These are phyloP conservation scores for Progne subis DNA, from an alignment of 2,113 vertebrate species.

Conservation along the genomic window DNA sequence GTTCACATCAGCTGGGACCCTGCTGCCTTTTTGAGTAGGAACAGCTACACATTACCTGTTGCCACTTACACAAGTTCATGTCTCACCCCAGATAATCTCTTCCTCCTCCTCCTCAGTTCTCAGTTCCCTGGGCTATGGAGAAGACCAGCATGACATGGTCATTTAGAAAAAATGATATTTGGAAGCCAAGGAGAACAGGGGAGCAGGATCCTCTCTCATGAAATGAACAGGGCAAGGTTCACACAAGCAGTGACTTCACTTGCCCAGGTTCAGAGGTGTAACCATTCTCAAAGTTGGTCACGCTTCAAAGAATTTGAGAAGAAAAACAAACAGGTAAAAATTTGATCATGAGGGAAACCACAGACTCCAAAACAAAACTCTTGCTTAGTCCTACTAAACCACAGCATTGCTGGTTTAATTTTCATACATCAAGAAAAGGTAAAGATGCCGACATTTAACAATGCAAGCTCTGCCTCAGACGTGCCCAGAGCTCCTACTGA, in stretches of 20 bases:
- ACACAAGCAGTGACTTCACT: neutral
- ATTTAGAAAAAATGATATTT: neutral
- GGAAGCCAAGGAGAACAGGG: neutral
- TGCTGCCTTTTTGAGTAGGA: neutral
- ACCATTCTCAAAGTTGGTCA: neutral
- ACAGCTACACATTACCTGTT: neutral
- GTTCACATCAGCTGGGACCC: neutral
- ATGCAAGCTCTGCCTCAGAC: neutral
- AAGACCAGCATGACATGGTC: rapidly evolving
- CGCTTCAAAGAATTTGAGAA: neutral
- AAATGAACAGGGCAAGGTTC: neutral
- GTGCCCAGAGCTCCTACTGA: neutral
- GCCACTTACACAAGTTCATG: rapidly evolving
- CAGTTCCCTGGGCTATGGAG: rapidly evolving
- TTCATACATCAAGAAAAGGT: neutral
- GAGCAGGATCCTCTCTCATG: neutral
- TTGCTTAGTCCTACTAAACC: neutral
- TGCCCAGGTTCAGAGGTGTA: neutral
- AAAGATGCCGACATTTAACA: neutral
- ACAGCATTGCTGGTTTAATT: neutral
- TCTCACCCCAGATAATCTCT: neutral
- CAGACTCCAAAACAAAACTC: neutral
- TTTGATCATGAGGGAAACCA: neutral
- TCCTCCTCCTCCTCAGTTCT: neutral
- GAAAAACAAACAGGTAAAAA: neutral